phyloP scores from a whole-genome alignment of 1,140 invertebrate species.

The Hermatobates lingyangjiaoensis region DNA sequence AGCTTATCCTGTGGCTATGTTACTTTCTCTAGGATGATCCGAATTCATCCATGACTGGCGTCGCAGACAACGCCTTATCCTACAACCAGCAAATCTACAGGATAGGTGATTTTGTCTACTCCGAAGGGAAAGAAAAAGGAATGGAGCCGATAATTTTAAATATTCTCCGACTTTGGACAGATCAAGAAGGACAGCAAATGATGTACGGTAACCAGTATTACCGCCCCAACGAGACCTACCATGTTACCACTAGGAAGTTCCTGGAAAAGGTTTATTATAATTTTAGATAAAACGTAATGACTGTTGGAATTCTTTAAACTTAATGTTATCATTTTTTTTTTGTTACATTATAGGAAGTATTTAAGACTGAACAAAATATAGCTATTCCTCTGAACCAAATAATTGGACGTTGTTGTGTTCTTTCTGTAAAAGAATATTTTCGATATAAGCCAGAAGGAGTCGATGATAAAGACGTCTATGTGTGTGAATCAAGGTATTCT shows the following conservation, averaged over 20 bases:
- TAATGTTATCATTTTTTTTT: neutral
- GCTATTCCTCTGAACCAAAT: conserved; percentile 72
- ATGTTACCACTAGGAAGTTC: conserved; percentile 86
- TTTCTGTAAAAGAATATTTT: conserved; percentile 91
- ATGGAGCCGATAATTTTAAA: conserved; percentile 69
- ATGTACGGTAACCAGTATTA: conserved; percentile 76
- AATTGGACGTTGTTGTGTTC: conserved; percentile 78
- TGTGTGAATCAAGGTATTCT: conserved; percentile 90
- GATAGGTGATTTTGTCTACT: conserved; percentile 80
- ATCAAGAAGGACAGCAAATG: conserved; percentile 64
- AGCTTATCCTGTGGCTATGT: no score
- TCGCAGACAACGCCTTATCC: conserved; percentile 19
- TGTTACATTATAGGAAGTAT: conserved; percentile 54
- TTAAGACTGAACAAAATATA: conserved; percentile 77
- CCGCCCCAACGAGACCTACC: conserved; percentile 84
- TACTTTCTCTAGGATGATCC: conserved; percentile 14
- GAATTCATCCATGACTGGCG: conserved; percentile 12
- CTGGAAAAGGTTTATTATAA: conserved; percentile 41
- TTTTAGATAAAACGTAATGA: neutral
- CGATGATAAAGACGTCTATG: conserved; percentile 85
- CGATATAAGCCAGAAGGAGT: conserved; percentile 71
- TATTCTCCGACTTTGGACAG: conserved; percentile 74
- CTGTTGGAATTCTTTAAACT: neutral
- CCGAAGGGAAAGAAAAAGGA: conserved; percentile 57
- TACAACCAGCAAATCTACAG: conserved; percentile 42